Conservation (phyloP, 2,888 invertebrate species). For the Cerastis rubricosa region DNA sequence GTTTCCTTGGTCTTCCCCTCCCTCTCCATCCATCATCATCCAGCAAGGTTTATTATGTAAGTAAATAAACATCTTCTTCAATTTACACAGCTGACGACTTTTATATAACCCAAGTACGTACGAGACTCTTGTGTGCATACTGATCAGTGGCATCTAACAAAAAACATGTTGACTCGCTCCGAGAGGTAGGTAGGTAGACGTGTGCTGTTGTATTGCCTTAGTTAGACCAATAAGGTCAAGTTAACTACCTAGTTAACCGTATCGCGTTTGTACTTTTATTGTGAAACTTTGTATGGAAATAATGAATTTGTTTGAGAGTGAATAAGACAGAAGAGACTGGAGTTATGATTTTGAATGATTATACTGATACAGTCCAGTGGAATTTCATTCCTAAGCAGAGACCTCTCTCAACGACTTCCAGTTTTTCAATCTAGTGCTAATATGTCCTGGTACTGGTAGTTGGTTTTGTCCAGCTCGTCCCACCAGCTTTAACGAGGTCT, state of each 20-base stretch:
- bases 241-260: conserved; percentile 6
- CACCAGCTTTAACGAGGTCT: not conserved
- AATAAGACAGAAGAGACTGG: not conserved
- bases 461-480: not conserved
- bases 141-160: conserved; percentile 34
- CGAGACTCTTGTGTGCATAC: conserved; percentile 44
- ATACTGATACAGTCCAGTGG: too few species aligned
- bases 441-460: too few species aligned
- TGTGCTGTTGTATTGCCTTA: conserved; percentile 56
- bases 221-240: conserved; percentile 52
- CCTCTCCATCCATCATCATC: too few species aligned
- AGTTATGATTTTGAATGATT: too few species aligned
- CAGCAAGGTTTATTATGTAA: not conserved
- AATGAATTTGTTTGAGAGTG: not conserved
- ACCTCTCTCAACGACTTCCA: too few species aligned
- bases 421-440: too few species aligned
- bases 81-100: conserved; percentile 22
- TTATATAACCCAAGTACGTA: conserved; percentile 18
- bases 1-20: too few species aligned
- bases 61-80: conserved; percentile 20
- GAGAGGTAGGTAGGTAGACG: conserved; percentile 8
- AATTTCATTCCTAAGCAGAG: too few species aligned
- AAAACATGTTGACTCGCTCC: conserved; percentile 55
- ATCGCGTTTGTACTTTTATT: conserved; percentile 3
- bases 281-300: not conserved